A percentile compares a stretch with the other conserved stretches of the same genome.
Evolutionary conservation across 2,797 vertebrate genomes (phyloP).

Genomic region (Lateolabrax maculatus): DNA sequence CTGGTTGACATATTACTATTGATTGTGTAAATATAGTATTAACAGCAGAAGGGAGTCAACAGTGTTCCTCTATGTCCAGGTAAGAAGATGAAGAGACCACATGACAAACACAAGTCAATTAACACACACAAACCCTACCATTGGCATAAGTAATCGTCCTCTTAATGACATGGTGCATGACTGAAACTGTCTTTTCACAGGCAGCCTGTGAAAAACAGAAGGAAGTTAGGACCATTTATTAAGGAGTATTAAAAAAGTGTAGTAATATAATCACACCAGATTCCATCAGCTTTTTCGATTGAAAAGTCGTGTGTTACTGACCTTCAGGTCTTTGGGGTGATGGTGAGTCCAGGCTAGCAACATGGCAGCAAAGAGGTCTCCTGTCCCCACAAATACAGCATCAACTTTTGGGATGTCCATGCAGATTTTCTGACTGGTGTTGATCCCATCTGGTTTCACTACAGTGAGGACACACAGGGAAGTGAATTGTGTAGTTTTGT

Average conservation of each 20-base stretch:
- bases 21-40: neutral
- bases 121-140: constrained; percentile 71
- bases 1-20: neutral
- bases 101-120: constrained; percentile 3
- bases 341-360: constrained; percentile 96
- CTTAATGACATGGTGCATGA: constrained; percentile 96
- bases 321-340: constrained; percentile 95
- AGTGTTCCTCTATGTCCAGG: neutral
- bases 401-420: constrained; percentile 94
- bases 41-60: constrained; percentile 17
- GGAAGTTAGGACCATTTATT: neutral
- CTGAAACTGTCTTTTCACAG: constrained; percentile 96
- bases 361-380: constrained; percentile 97
- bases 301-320: constrained; percentile 48
- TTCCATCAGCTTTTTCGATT: neutral
- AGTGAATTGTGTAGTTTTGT: neutral
- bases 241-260: too few relatives aligned
- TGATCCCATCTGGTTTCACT: constrained; percentile 89
- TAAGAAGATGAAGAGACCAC: constrained; percentile 17
- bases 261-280: neutral
- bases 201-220: constrained; percentile 85
- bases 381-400: constrained; percentile 96
- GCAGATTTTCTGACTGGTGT: constrained; percentile 88
- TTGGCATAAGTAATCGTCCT: constrained; percentile 92
- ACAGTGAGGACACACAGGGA: constrained; percentile 29